These are phyloP conservation scores for Pao palembangensis DNA, from an alignment of 2,113 vertebrate genomes.

Conservation along the genomic window DNA sequence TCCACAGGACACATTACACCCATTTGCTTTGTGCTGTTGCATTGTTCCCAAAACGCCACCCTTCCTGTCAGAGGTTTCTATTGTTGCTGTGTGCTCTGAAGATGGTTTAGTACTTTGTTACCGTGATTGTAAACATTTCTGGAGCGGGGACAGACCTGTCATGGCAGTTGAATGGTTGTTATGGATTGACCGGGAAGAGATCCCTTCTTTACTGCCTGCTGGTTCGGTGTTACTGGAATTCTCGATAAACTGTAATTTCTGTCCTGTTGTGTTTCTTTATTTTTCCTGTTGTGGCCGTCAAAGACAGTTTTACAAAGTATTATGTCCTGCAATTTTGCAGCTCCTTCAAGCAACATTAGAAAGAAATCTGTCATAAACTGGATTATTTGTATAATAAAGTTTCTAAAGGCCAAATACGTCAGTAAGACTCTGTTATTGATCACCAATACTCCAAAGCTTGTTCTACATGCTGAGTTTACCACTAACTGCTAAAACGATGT, in stretches of 20 bases:
- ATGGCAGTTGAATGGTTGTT: background rate
- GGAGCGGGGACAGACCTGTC: background rate
- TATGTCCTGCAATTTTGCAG: background rate
- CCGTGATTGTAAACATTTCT: background rate
- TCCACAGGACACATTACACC: conserved; percentile 31
- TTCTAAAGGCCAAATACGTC: too few species aligned
- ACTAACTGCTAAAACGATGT: too few species aligned
- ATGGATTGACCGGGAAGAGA: background rate
- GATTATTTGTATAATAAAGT: too few species aligned
- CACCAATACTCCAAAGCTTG: too few species aligned
- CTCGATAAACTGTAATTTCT: background rate
- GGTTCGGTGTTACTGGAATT: background rate
- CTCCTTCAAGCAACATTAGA: too few species aligned
- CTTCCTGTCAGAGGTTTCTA: conserved; percentile 16
- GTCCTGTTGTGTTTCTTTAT: background rate
- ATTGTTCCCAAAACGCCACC: conserved; percentile 5
- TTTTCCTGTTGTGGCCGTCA: too few species aligned
- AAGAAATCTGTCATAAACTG: too few species aligned
- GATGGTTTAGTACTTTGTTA: background rate
- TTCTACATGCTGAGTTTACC: too few species aligned
- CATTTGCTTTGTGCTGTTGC: conserved; percentile 14
- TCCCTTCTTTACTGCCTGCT: background rate
- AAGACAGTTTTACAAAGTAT: conserved; percentile 6
- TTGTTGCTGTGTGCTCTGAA: conserved; percentile 6
- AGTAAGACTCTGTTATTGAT: too few species aligned